A percentile compares a stretch with the other conserved stretches of the same genome.
These are phyloP conservation scores for Brachionus sp. DNA, from an alignment of 1,140 invertebrate genomes.

Conservation along the genomic window DNA sequence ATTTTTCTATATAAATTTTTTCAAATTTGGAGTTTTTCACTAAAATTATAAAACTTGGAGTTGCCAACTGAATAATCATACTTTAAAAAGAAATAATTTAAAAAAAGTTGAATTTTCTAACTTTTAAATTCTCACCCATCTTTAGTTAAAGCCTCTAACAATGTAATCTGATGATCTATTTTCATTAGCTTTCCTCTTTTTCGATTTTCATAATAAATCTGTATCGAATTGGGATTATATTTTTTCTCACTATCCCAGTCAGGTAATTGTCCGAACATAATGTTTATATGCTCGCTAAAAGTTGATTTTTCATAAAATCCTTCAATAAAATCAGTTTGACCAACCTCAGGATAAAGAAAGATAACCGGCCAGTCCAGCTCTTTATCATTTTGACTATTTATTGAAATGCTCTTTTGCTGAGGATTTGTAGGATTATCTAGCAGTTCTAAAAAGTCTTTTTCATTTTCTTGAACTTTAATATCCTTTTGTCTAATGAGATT, in stretches of 20 bases:
- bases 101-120: not conserved
- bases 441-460: constrained; percentile 12
- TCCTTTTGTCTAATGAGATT: not conserved
- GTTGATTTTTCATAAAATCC: constrained; percentile 69
- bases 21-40: constrained; percentile 54
- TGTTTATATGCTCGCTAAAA: constrained; percentile 69
- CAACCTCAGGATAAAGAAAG: constrained; percentile 75
- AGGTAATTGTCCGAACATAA: constrained; percentile 67
- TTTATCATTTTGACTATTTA: not conserved
- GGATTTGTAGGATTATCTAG: constrained; percentile 22
- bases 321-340: constrained; percentile 60
- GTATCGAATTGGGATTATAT: constrained; percentile 62
- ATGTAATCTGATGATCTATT: constrained; percentile 64
- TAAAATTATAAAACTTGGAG: constrained; percentile 62
- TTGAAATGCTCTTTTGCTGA: not conserved
- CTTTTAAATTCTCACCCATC: constrained; percentile 62
- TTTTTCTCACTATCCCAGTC: constrained; percentile 71
- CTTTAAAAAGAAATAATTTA: constrained; percentile 53
- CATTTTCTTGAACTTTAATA: constrained; percentile 4
- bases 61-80: constrained; percentile 61
- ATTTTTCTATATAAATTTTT: constrained; percentile 35
- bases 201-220: constrained; percentile 75
- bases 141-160: constrained; percentile 66
- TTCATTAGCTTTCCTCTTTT: constrained; percentile 66
- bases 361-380: constrained; percentile 69